Conservation (phyloP, 2,113 vertebrate species). For the Microcebus ravelobensis region DNA sequence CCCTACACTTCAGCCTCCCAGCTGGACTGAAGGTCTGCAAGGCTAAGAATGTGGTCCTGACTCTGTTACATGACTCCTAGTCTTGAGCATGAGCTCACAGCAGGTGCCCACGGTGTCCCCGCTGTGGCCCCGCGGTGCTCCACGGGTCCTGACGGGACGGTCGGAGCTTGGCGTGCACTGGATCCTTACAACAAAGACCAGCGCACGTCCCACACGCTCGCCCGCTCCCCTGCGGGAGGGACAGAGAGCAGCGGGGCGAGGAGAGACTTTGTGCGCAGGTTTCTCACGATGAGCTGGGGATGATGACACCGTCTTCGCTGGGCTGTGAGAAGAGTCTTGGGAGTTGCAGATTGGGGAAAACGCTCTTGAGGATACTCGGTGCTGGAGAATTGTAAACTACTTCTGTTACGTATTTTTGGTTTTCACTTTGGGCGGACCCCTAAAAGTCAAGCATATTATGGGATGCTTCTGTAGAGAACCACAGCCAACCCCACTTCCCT, state of each 20-base stretch:
- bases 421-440: background rate
- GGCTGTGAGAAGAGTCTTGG: accelerated
- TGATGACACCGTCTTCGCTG: accelerated
- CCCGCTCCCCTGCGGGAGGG: accelerated
- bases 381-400: accelerated
- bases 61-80: accelerated
- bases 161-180: no score
- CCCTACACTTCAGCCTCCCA: background rate
- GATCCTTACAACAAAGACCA: background rate
- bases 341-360: accelerated
- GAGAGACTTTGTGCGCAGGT: no score
- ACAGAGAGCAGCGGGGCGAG: accelerated
- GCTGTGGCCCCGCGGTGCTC: no score
- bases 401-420: accelerated
- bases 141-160: background rate
- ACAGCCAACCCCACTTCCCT: background rate
- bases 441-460: background rate
- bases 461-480: background rate
- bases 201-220: accelerated
- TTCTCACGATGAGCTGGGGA: background rate
- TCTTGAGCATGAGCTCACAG: accelerated
- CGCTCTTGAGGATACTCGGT: accelerated
- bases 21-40: background rate
- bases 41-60: background rate
- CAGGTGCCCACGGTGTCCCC: no score